phyloP scores from a whole-genome alignment of 2,113 vertebrate genomes.

The Ptilonorhynchus violaceus region DNA sequence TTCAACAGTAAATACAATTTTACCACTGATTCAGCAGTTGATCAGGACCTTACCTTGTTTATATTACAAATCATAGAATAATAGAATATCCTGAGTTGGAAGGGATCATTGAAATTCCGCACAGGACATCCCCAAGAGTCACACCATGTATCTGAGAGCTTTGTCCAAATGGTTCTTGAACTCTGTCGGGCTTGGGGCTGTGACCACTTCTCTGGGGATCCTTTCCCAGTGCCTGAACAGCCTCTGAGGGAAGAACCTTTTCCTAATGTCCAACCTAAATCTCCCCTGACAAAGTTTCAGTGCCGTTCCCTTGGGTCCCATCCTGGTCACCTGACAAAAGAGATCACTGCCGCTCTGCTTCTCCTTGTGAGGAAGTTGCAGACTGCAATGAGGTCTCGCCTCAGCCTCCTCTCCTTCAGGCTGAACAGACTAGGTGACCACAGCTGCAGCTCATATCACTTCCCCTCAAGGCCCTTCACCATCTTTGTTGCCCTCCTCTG shows the following conservation, averaged over 20 bases:
- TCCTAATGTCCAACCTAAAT: neutral
- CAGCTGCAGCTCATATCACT: neutral
- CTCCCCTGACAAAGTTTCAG: neutral
- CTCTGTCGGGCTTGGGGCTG: neutral
- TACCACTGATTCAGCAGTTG: neutral
- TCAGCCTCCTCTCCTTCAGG: neutral
- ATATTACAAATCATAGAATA: neutral
- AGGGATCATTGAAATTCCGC: neutral
- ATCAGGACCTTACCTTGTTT: neutral
- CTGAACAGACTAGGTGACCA: neutral
- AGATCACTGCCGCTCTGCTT: neutral
- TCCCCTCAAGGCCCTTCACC: neutral
- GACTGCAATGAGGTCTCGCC: neutral
- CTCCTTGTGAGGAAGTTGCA: neutral
- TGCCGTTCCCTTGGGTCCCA: neutral
- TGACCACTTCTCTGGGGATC: rapidly evolving
- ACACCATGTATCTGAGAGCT: neutral
- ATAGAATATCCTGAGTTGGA: neutral
- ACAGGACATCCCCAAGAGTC: neutral
- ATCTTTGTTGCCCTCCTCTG: neutral
- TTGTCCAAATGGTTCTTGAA: neutral
- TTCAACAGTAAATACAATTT: neutral
- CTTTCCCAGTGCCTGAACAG: neutral
- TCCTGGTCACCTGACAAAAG: neutral
- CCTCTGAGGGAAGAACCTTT: neutral